Percentiles rank a stretch among this genome's conserved stretches.
Evolutionary conservation across 1,140 invertebrate genomes (phyloP).

Genomic region (Drosophila truncata): DNA sequence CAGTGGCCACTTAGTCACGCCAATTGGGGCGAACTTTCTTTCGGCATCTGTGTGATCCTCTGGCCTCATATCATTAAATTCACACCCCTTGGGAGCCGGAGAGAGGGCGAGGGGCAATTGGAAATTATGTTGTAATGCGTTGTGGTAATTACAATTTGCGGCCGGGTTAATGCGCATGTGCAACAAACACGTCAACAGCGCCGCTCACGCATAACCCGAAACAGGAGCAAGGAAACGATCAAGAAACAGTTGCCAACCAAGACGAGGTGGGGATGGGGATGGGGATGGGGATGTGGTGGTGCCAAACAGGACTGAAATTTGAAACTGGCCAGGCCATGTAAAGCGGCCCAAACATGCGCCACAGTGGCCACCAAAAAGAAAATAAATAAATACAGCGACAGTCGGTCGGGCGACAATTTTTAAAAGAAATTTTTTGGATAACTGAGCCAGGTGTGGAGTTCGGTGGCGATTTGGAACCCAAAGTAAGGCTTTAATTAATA

Average conservation of each 20-base stretch:
- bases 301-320: conserved; percentile 72
- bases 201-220: conserved; percentile 50
- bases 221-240: conserved; percentile 47
- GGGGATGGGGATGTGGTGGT: not conserved
- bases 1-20: conserved; percentile 55
- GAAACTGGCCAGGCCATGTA: conserved; percentile 77
- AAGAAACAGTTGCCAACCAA: conserved; percentile 32
- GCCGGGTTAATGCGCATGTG: conserved; percentile 81
- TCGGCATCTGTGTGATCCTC: conserved; percentile 37
- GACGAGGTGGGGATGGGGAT: not conserved
- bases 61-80: conserved; percentile 70
- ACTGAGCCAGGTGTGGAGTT: conserved; percentile 37
- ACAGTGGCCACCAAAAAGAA: conserved; percentile 70
- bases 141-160: conserved; percentile 84
- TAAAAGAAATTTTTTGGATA: conserved; percentile 51
- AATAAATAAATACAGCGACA: conserved; percentile 46
- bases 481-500: not conserved
- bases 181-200: conserved; percentile 77
- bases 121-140: conserved; percentile 83
- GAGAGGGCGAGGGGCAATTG: conserved; percentile 42
- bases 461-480: not conserved
- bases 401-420: conserved; percentile 66
- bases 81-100: conserved; percentile 56
- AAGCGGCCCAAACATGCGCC: conserved; percentile 80
- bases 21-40: conserved; percentile 76